Conservation (phyloP, 2,113 vertebrate genomes). For the Dipodomys stephensi region DNA sequence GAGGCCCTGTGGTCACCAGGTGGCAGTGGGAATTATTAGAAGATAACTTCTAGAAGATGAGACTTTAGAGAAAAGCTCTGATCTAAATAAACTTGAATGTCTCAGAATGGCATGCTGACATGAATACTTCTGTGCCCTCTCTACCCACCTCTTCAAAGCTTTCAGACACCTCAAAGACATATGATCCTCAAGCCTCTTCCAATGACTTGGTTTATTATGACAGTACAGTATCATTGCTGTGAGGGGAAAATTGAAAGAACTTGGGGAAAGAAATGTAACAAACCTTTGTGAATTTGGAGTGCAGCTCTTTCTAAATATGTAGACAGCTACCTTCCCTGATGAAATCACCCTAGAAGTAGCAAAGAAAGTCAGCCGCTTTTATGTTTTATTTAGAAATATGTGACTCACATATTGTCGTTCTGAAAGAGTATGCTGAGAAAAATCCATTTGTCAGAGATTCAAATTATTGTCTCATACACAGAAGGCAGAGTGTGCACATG, state of each 20-base stretch:
- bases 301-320: slow-evolving; percentile 19
- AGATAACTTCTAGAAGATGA: not conserved
- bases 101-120: not conserved
- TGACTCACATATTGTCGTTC: not conserved
- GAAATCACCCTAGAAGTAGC: not conserved
- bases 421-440: not conserved
- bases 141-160: not conserved
- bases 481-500: not conserved
- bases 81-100: not conserved
- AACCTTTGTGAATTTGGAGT: not conserved
- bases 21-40: not conserved
- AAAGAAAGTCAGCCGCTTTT: not conserved
- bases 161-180: not conserved
- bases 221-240: slow-evolving; percentile 15
- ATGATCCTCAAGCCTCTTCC: not conserved
- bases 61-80: not conserved
- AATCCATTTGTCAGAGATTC: slow-evolving; percentile 15
- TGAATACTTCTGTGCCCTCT: not conserved
- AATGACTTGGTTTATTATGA: slow-evolving; percentile 38
- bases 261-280: not conserved
- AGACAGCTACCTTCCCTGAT: not conserved
- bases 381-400: slow-evolving; percentile 52
- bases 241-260: slow-evolving; percentile 13
- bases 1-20: not conserved
- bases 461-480: not conserved